Evolutionary conservation across 2,113 vertebrate genomes (phyloP).

Genomic region (Peromyscus leucopus): DNA sequence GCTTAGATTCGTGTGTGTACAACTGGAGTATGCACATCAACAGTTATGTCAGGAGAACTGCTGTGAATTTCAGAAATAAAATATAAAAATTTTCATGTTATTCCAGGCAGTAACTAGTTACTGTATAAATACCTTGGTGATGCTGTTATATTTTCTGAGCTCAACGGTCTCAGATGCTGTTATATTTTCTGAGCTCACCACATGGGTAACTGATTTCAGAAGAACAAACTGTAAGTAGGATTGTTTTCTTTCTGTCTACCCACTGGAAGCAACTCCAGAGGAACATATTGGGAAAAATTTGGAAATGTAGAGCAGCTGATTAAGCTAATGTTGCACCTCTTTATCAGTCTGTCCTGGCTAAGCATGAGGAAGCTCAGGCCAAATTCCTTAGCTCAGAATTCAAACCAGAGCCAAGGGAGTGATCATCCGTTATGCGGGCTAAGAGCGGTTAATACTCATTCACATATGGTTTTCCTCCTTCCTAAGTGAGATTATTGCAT

Average conservation of each 20-base stretch:
- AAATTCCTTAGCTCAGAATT: slow-evolving; percentile 76
- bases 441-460: slow-evolving; percentile 72
- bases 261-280: slow-evolving; percentile 39
- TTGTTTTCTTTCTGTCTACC: slow-evolving; percentile 19
- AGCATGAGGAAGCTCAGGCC: slow-evolving; percentile 66
- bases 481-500: slow-evolving; percentile 81
- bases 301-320: slow-evolving; percentile 63
- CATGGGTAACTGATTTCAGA: not conserved
- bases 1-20: not conserved
- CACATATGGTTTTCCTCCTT: slow-evolving; percentile 82
- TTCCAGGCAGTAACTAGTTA: not conserved
- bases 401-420: slow-evolving; percentile 67
- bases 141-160: not conserved
- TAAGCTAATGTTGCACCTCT: slow-evolving; percentile 68
- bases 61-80: not conserved
- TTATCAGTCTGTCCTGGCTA: slow-evolving; percentile 74
- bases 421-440: slow-evolving; percentile 78
- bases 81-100: not conserved
- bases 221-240: not conserved
- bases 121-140: not conserved
- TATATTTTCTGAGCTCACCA: not conserved
- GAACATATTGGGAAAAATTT: slow-evolving; percentile 49
- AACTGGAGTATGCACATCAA: not conserved
- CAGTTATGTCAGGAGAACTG: not conserved
- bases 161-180: not conserved